Percentiles rank a stretch among this genome's conserved stretches.
Evolutionary conservation across 2,888 invertebrate species (phyloP).

Genomic region (Euphydryas editha): DNA sequence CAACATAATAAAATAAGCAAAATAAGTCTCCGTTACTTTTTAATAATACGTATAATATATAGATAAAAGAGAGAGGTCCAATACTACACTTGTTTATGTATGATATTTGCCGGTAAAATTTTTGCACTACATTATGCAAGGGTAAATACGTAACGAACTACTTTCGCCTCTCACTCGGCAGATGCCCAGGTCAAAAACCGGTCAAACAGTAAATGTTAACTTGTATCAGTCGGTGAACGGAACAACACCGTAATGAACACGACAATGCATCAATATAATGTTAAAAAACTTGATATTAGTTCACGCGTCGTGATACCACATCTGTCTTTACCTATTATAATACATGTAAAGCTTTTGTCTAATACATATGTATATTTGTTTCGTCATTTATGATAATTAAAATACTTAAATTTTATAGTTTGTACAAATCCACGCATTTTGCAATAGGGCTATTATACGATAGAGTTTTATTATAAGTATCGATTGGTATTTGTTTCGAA

Average conservation of each 20-base stretch:
- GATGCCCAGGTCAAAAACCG: constrained; percentile 53
- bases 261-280: constrained; percentile 18
- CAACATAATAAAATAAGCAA: no score
- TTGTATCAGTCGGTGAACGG: constrained; percentile 38
- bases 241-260: constrained; percentile 32
- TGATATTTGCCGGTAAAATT: constrained; percentile 37
- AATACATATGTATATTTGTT: not conserved
- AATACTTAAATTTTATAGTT: constrained; percentile 3
- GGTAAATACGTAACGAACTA: constrained; percentile 51
- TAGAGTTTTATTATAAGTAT: not conserved
- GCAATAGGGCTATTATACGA: constrained; percentile 1
- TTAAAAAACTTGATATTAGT: not conserved
- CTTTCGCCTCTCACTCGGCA: constrained; percentile 69
- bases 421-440: not conserved
- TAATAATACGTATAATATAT: not conserved
- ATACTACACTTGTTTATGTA: constrained; percentile 34
- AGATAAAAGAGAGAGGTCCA: constrained; percentile 34
- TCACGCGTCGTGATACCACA: not conserved
- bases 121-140: constrained; percentile 57
- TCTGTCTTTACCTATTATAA: not conserved
- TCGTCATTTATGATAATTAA: no score
- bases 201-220: constrained; percentile 41
- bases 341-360: not conserved
- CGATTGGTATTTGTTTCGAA: not conserved
- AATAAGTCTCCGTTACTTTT: not conserved